phyloP scores from a whole-genome alignment of 1,140 invertebrate species.

The Polyergus mexicanus region DNA sequence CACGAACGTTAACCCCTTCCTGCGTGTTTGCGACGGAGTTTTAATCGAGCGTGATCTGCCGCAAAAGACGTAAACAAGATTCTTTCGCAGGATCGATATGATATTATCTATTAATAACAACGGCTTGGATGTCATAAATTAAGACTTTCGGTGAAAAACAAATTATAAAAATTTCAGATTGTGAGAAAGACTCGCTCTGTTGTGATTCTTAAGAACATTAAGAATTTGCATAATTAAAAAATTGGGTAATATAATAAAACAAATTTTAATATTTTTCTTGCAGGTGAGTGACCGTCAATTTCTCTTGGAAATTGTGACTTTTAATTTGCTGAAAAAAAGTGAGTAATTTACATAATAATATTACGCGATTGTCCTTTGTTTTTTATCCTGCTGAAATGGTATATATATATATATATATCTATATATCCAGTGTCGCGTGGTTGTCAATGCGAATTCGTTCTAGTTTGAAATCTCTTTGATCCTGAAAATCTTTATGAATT shows the following conservation, averaged over 20 bases:
- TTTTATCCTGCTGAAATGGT: neutral
- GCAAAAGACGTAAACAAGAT: slow-evolving; percentile 56
- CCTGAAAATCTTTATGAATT: neutral
- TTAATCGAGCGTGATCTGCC: slow-evolving; percentile 44
- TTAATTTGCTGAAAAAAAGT: neutral
- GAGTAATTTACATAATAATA: neutral
- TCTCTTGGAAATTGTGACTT: neutral
- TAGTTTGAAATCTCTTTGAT: slow-evolving; percentile 36
- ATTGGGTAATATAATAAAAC: neutral
- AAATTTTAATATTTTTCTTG: slow-evolving; percentile 38
- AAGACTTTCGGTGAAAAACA: neutral
- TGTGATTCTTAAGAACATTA: neutral
- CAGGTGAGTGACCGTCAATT: slow-evolving; percentile 13
- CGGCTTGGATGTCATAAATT: neutral
- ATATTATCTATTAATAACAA: slow-evolving; percentile 42
- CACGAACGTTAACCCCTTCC: slow-evolving; percentile 43
- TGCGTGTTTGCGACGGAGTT: slow-evolving; percentile 45
- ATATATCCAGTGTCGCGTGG: neutral
- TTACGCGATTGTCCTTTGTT: neutral
- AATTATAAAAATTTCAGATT: neutral
- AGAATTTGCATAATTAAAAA: neutral
- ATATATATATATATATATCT: neutral
- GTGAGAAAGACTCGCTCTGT: neutral
- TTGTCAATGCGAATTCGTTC: neutral
- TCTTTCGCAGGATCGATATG: slow-evolving; percentile 28